These are phyloP conservation scores for Callospermophilus lateralis DNA, from an alignment of 2,113 vertebrate genomes.

Conservation along the genomic window DNA sequence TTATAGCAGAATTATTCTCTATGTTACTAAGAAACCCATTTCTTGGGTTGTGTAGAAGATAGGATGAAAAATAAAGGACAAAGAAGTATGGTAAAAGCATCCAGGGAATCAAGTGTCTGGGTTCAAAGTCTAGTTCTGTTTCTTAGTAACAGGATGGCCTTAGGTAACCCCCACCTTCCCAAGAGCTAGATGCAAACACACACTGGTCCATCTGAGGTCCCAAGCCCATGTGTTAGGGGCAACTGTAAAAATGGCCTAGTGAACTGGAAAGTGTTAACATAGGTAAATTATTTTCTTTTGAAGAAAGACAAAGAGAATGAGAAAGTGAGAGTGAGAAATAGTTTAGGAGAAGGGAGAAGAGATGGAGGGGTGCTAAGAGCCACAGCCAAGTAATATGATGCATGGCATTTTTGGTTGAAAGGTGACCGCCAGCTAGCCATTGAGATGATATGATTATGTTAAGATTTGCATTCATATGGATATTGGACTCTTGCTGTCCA, in stretches of 20 bases:
- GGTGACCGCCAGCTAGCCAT: no score
- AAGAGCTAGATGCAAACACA: not conserved
- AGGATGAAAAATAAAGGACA: not conserved
- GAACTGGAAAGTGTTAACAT: not conserved
- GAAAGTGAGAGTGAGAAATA: not conserved
- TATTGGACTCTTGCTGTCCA: no score
- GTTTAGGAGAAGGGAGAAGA: not conserved
- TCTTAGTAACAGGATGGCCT: not conserved
- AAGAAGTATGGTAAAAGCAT: not conserved
- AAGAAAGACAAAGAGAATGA: not conserved
- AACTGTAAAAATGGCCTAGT: not conserved
- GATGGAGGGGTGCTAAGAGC: not conserved
- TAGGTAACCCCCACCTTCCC: not conserved
- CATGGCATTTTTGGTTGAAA: no score
- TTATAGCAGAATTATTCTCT: not conserved
- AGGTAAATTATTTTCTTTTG: not conserved
- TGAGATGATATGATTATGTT: no score
- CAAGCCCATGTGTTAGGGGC: not conserved
- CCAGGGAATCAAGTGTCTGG: not conserved
- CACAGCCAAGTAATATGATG: no score
- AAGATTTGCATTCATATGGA: no score
- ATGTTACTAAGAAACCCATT: conserved; percentile 27
- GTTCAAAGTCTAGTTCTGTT: not conserved
- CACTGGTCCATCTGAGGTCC: not conserved
- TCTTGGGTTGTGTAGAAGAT: not conserved